These are phyloP conservation scores for Sylvia atricapilla DNA, from an alignment of 2,113 vertebrate species.

Conservation along the genomic window DNA sequence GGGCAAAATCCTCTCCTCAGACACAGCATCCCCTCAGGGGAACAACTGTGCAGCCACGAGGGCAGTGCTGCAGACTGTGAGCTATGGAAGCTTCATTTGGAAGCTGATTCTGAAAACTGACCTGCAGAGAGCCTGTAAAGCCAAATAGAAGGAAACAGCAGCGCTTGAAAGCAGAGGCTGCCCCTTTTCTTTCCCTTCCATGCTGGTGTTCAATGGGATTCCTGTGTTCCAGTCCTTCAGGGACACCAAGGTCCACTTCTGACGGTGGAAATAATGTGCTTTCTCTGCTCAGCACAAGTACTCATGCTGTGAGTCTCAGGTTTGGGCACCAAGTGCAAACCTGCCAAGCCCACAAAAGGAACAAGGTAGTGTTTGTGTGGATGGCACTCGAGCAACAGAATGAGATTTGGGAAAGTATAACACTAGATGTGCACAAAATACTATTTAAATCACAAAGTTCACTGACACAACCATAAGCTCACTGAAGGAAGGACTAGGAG, in stretches of 20 bases:
- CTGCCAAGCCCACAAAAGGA: neutral
- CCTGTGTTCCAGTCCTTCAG: neutral
- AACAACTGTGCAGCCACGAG: neutral
- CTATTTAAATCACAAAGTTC: neutral
- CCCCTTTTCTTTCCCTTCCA: neutral
- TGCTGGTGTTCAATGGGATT: neutral
- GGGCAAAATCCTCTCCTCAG: neutral
- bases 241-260: neutral
- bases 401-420: neutral
- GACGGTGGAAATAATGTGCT: neutral
- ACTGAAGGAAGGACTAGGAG: neutral
- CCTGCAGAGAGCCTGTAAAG: neutral
- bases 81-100: neutral
- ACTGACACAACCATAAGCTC: neutral
- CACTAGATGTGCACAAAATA: neutral
- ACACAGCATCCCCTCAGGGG: neutral
- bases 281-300: neutral
- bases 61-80: neutral
- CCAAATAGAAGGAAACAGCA: neutral
- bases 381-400: neutral
- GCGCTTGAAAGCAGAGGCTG: neutral
- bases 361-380: neutral
- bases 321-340: neutral
- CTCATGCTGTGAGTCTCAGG: rapidly evolving
- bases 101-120: neutral